These are phyloP conservation scores for Luehdorfia chinensis DNA, from an alignment of 1,140 invertebrate species.

Conservation along the genomic window DNA sequence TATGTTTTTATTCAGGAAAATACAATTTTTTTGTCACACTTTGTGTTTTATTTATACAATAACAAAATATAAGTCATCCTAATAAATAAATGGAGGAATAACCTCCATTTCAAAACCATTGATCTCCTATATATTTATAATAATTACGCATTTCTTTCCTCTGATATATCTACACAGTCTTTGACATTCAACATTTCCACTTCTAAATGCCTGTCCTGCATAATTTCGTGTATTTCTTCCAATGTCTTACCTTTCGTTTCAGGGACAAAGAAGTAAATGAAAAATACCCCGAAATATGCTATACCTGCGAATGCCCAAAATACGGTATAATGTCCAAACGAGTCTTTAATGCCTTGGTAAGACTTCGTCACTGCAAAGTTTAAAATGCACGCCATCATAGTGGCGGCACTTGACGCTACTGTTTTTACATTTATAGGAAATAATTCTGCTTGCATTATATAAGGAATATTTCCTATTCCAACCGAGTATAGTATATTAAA, in stretches of 20 bases:
- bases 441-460: conserved; percentile 80
- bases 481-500: conserved; percentile 79
- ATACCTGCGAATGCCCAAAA: conserved; percentile 78
- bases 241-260: conserved; percentile 85
- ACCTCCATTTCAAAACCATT: too few species aligned
- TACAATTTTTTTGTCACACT: conserved; percentile 61
- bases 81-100: too few species aligned
- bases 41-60: conserved; percentile 34
- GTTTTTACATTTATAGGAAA: conserved; percentile 81
- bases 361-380: conserved; percentile 78
- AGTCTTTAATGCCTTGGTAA: conserved; percentile 77
- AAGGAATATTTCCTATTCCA: conserved; percentile 79
- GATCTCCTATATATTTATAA: too few species aligned
- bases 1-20: conserved; percentile 56
- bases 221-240: conserved; percentile 80
- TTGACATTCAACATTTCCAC: conserved; percentile 32
- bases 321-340: conserved; percentile 75
- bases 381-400: conserved; percentile 59
- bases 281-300: conserved; percentile 76
- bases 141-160: too few species aligned
- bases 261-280: conserved; percentile 81
- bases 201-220: conserved; percentile 32
- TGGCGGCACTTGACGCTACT: conserved; percentile 67
- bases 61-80: too few species aligned
- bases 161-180: conserved; percentile 15